These are phyloP conservation scores for Xiphophorus birchmanni DNA, from an alignment of 2,797 vertebrate species.

Conservation along the genomic window DNA sequence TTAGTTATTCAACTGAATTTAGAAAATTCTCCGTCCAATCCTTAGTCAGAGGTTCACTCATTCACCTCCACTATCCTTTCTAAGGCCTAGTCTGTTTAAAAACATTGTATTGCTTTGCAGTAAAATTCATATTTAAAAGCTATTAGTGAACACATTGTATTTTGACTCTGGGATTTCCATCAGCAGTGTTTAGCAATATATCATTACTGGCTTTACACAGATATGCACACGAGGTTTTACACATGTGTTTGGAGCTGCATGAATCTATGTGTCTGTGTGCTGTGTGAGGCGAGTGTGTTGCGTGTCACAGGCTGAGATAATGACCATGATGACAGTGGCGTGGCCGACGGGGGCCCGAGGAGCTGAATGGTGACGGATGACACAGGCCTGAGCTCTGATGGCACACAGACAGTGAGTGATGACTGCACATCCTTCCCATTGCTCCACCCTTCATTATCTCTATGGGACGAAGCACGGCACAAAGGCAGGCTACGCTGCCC, in stretches of 20 bases:
- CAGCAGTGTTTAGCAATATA: slow-evolving; percentile 3
- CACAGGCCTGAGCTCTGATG: slow-evolving; percentile 88
- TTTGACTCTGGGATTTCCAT: neutral
- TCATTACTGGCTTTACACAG: neutral
- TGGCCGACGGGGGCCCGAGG: slow-evolving; percentile 87
- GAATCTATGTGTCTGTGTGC: slow-evolving; percentile 16
- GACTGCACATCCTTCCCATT: slow-evolving; percentile 87
- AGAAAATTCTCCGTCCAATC: too few relatives aligned
- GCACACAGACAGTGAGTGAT: slow-evolving; percentile 93
- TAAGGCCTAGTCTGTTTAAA: neutral
- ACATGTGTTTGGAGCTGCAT: slow-evolving; percentile 27
- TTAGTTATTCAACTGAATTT: neutral
- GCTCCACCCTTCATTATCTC: slow-evolving; percentile 93
- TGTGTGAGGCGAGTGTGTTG: slow-evolving; percentile 49
- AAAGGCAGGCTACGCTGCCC: slow-evolving; percentile 81
- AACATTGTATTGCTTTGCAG: neutral
- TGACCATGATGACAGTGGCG: slow-evolving; percentile 91
- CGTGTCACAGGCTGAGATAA: slow-evolving; percentile 84
- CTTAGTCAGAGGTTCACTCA: neutral
- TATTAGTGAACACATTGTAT: neutral
- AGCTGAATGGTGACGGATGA: slow-evolving; percentile 95
- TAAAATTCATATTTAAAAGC: neutral
- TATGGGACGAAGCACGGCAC: slow-evolving; percentile 78
- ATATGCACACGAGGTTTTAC: slow-evolving; percentile 9
- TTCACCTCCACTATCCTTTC: neutral